These are phyloP conservation scores for Cyrtorhinus lividipennis DNA, from an alignment of 1,140 invertebrate genomes.

Conservation along the genomic window DNA sequence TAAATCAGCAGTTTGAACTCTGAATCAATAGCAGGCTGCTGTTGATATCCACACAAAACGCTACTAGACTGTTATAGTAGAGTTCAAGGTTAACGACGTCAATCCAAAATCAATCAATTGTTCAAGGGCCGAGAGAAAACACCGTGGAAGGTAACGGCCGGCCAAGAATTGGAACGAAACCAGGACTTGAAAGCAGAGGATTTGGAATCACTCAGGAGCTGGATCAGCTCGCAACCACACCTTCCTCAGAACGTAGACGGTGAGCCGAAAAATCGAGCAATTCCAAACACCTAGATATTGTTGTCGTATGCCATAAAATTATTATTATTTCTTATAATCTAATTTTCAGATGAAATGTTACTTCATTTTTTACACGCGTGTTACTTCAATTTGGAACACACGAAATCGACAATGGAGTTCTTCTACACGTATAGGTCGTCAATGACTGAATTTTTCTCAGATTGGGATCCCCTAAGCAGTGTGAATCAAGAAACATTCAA, in stretches of 20 bases:
- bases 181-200: slow-evolving; percentile 29
- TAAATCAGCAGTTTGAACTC: no score
- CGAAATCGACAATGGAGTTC: slow-evolving; percentile 46
- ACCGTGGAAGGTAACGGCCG: slow-evolving; percentile 23
- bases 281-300: no score
- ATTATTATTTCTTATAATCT: not conserved
- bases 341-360: slow-evolving; percentile 22
- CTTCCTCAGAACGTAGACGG: slow-evolving; percentile 25
- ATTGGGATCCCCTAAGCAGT: slow-evolving; percentile 36
- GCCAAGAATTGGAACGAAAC: slow-evolving; percentile 30
- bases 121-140: not conserved
- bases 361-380: slow-evolving; percentile 38
- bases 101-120: no score
- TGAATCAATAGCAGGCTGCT: no score
- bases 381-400: slow-evolving; percentile 41
- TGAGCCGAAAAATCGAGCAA: no score
- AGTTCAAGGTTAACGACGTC: no score
- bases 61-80: no score
- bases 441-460: slow-evolving; percentile 42
- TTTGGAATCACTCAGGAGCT: slow-evolving; percentile 17
- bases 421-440: slow-evolving; percentile 46
- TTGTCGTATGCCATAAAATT: not conserved
- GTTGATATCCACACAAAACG: no score
- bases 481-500: slow-evolving; percentile 34
- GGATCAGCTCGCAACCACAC: slow-evolving; percentile 26